Percentiles rank a stretch among this genome's conserved stretches.
Conservation (phyloP, 2,888 invertebrate genomes). For the Rotaria magnacalcarata region DNA sequence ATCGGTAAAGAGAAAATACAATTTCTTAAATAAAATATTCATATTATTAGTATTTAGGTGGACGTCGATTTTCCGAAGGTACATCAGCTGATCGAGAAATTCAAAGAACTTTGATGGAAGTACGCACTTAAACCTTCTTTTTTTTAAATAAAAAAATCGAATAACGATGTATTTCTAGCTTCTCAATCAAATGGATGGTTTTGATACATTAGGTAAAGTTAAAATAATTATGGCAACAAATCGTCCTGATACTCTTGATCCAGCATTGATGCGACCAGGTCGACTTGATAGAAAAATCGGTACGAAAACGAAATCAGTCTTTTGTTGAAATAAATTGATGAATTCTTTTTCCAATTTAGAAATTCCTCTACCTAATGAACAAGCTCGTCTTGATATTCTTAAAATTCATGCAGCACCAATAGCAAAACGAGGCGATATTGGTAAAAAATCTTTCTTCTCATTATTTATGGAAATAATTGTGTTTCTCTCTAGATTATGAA, state of each 20-base stretch:
- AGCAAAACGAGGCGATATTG: slow-evolving; percentile 93
- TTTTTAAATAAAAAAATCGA: background rate
- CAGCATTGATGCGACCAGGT: slow-evolving; percentile 89
- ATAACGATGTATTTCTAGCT: slow-evolving; percentile 60
- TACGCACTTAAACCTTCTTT: background rate
- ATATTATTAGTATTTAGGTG: slow-evolving; percentile 61
- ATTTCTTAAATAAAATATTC: no score
- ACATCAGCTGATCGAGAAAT: slow-evolving; percentile 99
- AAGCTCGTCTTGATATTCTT: slow-evolving; percentile 84
- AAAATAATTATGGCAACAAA: slow-evolving; percentile 99
- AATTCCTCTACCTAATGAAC: slow-evolving; percentile 95
- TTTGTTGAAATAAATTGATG: slow-evolving; percentile 38
- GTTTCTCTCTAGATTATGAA: slow-evolving; percentile 73
- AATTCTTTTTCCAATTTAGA: slow-evolving; percentile 63
- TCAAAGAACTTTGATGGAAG: slow-evolving; percentile 93
- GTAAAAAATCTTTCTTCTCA: background rate
- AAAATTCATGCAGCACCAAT: slow-evolving; percentile 94
- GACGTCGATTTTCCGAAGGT: slow-evolving; percentile 92
- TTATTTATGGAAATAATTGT: no score
- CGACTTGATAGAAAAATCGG: slow-evolving; percentile 88
- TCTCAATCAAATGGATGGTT: slow-evolving; percentile 99
- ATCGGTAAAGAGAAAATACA: slow-evolving; percentile 62
- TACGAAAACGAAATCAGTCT: background rate
- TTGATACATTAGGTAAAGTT: slow-evolving; percentile 88
- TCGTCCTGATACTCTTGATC: slow-evolving; percentile 93